Percentiles rank a stretch among this genome's conserved stretches.
Conservation (phyloP, 2,797 vertebrate species). For the Leucoraja ocellata region DNA sequence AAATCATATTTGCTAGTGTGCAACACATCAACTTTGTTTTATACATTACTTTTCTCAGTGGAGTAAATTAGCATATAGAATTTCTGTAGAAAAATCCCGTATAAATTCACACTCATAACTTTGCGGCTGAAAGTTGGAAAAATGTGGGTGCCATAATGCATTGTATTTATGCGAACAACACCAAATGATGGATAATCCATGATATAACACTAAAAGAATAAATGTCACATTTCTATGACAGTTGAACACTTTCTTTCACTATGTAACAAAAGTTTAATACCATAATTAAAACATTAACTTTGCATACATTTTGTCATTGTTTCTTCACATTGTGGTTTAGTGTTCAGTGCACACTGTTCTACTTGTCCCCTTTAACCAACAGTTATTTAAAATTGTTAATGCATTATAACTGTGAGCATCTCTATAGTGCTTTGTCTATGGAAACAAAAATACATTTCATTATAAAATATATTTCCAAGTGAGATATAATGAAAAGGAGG, state of each 20-base stretch:
- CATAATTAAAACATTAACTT: not conserved
- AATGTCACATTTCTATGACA: not conserved
- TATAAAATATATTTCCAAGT: not conserved
- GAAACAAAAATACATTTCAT: no score
- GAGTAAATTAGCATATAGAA: not conserved
- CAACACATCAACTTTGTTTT: not conserved
- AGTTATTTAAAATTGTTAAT: no score
- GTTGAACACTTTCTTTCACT: not conserved
- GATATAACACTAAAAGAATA: not conserved
- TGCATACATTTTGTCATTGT: not conserved
- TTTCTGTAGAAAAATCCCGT: not conserved
- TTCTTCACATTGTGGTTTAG: not conserved
- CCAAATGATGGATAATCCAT: not conserved
- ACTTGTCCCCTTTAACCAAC: not conserved
- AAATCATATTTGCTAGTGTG: not conserved
- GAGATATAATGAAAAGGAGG: not conserved
- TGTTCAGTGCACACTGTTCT: not conserved
- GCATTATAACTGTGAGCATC: no score
- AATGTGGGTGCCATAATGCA: not conserved
- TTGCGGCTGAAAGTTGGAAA: not conserved
- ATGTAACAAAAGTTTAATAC: not conserved
- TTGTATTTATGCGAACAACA: not conserved
- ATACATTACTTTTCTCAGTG: not conserved
- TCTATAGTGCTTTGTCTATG: no score
- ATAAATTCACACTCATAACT: not conserved